Evolutionary conservation across 2,797 vertebrate genomes (phyloP).

Genomic region (Acanthurus tractus): DNA sequence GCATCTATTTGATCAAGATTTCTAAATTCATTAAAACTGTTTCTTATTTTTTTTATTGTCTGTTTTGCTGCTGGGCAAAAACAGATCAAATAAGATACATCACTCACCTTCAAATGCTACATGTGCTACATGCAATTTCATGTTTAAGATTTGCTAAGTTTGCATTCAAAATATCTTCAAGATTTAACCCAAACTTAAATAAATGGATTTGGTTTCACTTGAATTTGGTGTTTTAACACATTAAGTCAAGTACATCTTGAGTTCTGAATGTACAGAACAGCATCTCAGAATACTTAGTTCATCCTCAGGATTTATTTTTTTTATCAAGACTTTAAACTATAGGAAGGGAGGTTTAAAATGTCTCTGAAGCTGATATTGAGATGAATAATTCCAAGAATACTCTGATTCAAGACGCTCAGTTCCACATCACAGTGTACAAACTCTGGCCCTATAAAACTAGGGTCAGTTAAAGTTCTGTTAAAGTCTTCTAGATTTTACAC

Average conservation of each 20-base stretch:
- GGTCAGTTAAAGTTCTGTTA: constrained; percentile 45
- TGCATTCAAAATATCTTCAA: constrained; percentile 25
- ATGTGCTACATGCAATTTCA: constrained; percentile 15
- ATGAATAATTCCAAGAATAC: constrained; percentile 50
- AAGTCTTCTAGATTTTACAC: constrained; percentile 35
- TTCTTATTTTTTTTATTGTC: neutral
- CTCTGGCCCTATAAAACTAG: constrained; percentile 83
- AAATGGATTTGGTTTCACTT: constrained; percentile 46
- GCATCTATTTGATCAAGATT: neutral
- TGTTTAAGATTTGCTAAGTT: constrained; percentile 3
- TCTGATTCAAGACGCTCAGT: constrained; percentile 29
- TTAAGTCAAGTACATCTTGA: neutral
- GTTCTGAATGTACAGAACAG: neutral
- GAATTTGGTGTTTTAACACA: constrained; percentile 38
- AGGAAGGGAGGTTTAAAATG: constrained; percentile 18
- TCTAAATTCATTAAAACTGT: neutral
- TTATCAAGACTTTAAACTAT: constrained; percentile 17
- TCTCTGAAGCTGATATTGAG: constrained; percentile 35
- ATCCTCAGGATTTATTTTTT: constrained; percentile 20
- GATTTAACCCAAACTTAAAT: neutral
- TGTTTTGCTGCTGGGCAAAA: neutral
- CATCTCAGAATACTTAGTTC: constrained; percentile 27
- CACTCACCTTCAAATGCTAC: constrained; percentile 39
- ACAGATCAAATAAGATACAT: neutral
- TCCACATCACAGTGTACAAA: constrained; percentile 41